Evolutionary conservation across 2,113 vertebrate genomes (phyloP), one percentile per base, ranked within the genome.

Genomic region (Poicephalus meyeri): DNA sequence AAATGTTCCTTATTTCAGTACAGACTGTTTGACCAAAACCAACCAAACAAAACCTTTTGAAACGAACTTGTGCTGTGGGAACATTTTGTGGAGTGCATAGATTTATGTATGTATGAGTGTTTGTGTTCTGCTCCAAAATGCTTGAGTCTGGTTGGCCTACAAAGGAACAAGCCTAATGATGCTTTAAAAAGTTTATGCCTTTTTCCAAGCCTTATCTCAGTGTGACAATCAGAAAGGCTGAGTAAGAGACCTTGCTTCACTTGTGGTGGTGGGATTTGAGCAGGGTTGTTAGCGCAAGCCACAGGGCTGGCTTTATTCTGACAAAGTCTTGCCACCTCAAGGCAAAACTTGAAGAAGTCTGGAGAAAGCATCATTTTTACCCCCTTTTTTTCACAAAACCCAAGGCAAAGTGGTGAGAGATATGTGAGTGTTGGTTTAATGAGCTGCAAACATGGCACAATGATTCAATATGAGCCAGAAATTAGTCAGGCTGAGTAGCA

Each of bases 401-500:
- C 65, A 68, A 50, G 82, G 24, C n/a, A 7, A 94, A 90, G 50
- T 60, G n/a, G 28, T 50, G 74, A 78, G 66, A 44, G 78, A 84
- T 70, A 42, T 61, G 78, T 41, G 66, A 89, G 72, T 2, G 6
- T n/a, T 20, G 69, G 63, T 95, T 79, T 93, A 83, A 95, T 35
- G 61, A 97, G 90, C 69, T 94, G 56, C 84, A 89, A 63, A 46
- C 78, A 55, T 31, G 81, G 84, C 73, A 91, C 74, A 42, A 29
- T 68, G 76, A 97, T 94, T 96, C 89, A 94, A 86, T 69, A 46
- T 70, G 83, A 93, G 91, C 88, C 84, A 97, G 83, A 91, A 95
- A 94, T 97, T 96, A 96, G 95, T 88, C 81, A 96, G 64, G 61
- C 73, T 53, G 88, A 94, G 69, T 89, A 93, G 88, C 86, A 95